Evolutionary conservation across 2,113 vertebrate species (phyloP), one percentile per base, ranked within the genome.

Genomic region (Podiceps cristatus): DNA sequence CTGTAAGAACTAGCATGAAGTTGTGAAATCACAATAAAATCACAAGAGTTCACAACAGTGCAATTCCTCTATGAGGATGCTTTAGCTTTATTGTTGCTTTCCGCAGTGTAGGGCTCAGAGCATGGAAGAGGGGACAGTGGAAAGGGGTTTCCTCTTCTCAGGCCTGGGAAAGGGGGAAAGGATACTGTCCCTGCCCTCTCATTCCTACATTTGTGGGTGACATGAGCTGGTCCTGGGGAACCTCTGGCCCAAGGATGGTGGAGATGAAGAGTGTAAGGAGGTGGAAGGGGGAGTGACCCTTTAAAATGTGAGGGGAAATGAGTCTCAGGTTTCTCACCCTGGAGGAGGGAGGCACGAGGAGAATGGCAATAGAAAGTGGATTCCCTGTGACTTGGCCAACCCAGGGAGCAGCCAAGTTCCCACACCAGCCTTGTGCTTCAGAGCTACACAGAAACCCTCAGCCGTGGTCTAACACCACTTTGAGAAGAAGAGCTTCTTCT

Each of bases 191-290:
- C 27, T 75, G 11, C 18, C 24, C 6, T 75, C 29, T 75, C 1
- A 0, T 63, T 80, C n/a, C 25, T 59, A 50, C 0, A 0, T n/a
- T 52, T 1, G 2, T 40, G 19, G 4, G 17, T 25, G 44, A 40
- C 9, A 45, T 90, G 17, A 44, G 8, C 55, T 72, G 7, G 33
- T 84, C 9, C 5, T 1, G 1, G 29, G 10, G 2, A 29, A 18
- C 7, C 5, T 74, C 40, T 75, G 6, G 1, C 14, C 47, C 56
- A 33, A 55, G 15, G 13, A 16, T 44, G 31, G 3, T 42, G 16
- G 42, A 66, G 11, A 5, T 62, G 19, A 67, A 71, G 40, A 33
- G 11, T 0, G 0, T 4, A 20, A 13, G 20, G 27, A 81, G 10
- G 8, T 64, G 11, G 64, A 74, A 85, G 20, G 19, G 13, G 15